Evolutionary conservation across 2,888 invertebrate genomes (phyloP), one percentile per base, ranked within the genome.

Genomic region (Athalia cordata): DNA sequence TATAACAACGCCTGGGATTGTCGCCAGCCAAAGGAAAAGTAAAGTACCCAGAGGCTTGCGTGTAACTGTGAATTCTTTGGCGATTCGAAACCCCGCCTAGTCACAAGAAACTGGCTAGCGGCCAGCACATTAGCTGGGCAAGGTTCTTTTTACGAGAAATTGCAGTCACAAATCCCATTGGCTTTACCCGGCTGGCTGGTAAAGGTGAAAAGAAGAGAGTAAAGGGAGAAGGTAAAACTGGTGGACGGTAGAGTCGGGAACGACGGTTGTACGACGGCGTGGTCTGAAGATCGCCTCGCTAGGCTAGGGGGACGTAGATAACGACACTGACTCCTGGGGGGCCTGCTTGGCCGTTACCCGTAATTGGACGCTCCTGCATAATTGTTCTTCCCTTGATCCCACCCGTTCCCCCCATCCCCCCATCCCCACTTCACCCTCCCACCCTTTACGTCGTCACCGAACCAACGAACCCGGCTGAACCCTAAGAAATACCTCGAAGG

Each of bases 331-430:
- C 64, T 75, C 75, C 75, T 75, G 75, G 75, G 75, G 75, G 70
- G 74, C 74, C 80, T 79, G 80, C 81, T 83, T 79, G 80, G 80
- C 83, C 83, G 84, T 85, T 83, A 83, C 82, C 81, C 82, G 83
- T 85, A 86, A 86, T 86, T 86, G 85, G 85, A 86, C 85, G 85
- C 85, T 85, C 82, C 83, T 84, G 84, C 84, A 85, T 86, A 86
- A 86, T 85, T 86, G 85, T 86, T 82, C 83, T 74, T 78, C 81
- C 81, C 80, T 78, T 74, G n/a, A 13, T 49, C 59, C 45, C 59
- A 49, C 50, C 77, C 29, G 43, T 68, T 3, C 47, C 59, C 70
- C 47, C 45, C 57, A n/a, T 3, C 47, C 59, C 70, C 47, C 45
- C 57, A n/a, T 45, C 45, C 29, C 13, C 59, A 7, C 72, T 15